Conservation (phyloP, 1,140 invertebrate species). For the Saccostrea cuccullata region DNA sequence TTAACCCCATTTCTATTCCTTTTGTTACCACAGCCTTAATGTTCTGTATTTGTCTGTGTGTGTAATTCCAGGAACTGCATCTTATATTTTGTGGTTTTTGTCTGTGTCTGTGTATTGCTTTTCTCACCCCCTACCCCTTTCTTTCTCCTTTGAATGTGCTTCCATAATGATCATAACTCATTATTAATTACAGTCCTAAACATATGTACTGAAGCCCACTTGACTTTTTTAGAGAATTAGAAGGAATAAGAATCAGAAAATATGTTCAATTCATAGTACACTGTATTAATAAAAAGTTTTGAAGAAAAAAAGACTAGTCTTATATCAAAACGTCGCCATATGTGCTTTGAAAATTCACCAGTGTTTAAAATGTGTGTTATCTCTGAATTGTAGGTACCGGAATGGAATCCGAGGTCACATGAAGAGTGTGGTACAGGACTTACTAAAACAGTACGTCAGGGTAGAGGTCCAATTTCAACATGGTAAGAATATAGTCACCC, state of each 20-base stretch:
- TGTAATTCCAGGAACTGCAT: background rate
- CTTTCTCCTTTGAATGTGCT: too few relatives aligned
- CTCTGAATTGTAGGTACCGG: conserved; percentile 83
- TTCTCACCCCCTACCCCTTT: too few relatives aligned
- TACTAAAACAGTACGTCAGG: conserved; percentile 94
- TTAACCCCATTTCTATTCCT: conserved; percentile 15
- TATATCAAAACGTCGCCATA: too few relatives aligned
- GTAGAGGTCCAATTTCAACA: conserved; percentile 98
- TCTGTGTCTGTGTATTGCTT: background rate
- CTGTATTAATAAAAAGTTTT: too few relatives aligned
- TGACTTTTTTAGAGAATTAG: too few relatives aligned
- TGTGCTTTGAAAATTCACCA: too few relatives aligned
- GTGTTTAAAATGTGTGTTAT: too few relatives aligned
- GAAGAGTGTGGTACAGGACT: conserved; percentile 97
- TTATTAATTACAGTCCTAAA: too few relatives aligned
- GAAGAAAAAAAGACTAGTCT: too few relatives aligned
- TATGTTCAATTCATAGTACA: too few relatives aligned
- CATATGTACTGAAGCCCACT: too few relatives aligned
- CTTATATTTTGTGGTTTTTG: background rate
- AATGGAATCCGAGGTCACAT: conserved; percentile 97
- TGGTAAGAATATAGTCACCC: conserved; percentile 79
- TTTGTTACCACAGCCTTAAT: background rate
- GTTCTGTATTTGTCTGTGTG: background rate
- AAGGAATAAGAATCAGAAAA: background rate
- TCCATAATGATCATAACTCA: too few relatives aligned